Evolutionary conservation across 2,888 invertebrate species (phyloP).

Genomic region (Dichetophora obliterata): DNA sequence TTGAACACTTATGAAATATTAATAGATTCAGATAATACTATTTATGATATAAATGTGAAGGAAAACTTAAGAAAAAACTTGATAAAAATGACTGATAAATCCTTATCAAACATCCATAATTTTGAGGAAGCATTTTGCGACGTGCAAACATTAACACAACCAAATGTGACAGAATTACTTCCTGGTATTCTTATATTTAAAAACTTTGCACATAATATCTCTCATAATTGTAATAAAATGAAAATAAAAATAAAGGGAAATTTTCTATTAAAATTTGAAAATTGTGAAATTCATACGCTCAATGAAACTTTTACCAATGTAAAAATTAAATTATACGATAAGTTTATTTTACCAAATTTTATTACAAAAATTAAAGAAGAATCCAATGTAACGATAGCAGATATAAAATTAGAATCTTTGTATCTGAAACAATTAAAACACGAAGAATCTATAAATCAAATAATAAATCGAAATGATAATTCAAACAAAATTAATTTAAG

Average conservation of each 20-base stretch:
- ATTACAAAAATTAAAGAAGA: slow-evolving; percentile 42
- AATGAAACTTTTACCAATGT: slow-evolving; percentile 41
- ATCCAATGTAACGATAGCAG: slow-evolving; percentile 3
- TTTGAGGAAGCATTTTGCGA: slow-evolving; percentile 38
- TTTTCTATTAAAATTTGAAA: slow-evolving; percentile 43
- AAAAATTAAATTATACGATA: slow-evolving; percentile 39
- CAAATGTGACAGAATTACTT: slow-evolving; percentile 36
- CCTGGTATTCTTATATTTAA: slow-evolving; percentile 42
- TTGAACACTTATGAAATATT: slow-evolving; percentile 36
- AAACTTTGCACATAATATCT: slow-evolving; percentile 33
- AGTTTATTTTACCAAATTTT: slow-evolving; percentile 43
- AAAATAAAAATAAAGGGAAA: slow-evolving; percentile 38
- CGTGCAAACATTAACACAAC: slow-evolving; percentile 28
- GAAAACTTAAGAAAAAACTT: slow-evolving; percentile 39
- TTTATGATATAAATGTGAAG: slow-evolving; percentile 32
- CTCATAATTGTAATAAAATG: slow-evolving; percentile 38
- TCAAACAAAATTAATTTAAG: slow-evolving; percentile 22
- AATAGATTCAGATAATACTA: slow-evolving; percentile 35
- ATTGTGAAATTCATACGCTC: slow-evolving; percentile 35
- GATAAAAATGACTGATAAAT: slow-evolving; percentile 27
- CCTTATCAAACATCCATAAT: slow-evolving; percentile 37
- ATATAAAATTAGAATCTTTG: slow-evolving; percentile 36
- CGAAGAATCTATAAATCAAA: slow-evolving; percentile 30
- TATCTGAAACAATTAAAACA: slow-evolving; percentile 36
- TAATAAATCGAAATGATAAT: slow-evolving; percentile 26